These are phyloP conservation scores for Chloroceryle aenea DNA, from an alignment of 2,113 vertebrate species.

Conservation along the genomic window DNA sequence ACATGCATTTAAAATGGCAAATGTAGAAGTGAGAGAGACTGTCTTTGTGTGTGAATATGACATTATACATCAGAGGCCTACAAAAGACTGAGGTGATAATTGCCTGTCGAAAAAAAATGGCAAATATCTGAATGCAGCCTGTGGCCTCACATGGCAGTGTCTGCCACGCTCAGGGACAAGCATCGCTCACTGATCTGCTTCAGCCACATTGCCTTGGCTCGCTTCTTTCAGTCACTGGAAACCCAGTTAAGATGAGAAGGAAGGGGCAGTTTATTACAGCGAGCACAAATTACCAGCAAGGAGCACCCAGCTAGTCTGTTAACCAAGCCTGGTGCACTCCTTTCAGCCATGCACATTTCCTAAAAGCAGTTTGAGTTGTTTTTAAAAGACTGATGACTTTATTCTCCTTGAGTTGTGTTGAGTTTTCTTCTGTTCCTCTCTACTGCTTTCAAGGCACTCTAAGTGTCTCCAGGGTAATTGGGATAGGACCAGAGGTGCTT, in stretches of 20 bases:
- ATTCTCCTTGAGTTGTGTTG: neutral
- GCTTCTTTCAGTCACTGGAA: neutral
- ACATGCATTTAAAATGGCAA: slow-evolving; percentile 18
- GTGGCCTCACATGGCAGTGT: neutral
- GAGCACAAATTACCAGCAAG: neutral
- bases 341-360: neutral
- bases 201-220: neutral
- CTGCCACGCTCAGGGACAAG: neutral
- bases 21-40: neutral
- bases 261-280: neutral
- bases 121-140: neutral
- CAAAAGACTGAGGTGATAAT: slow-evolving; percentile 38
- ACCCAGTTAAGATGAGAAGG: neutral
- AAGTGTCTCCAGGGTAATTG: neutral
- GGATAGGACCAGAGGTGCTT: neutral
- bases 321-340: neutral
- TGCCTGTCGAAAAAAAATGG: slow-evolving; percentile 17
- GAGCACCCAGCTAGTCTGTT: neutral
- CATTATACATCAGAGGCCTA: neutral
- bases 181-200: neutral
- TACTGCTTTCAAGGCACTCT: neutral
- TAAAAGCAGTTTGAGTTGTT: neutral
- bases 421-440: neutral
- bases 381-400: neutral
- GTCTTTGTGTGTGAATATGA: neutral